Evolutionary conservation across 1,140 invertebrate genomes (phyloP).

Genomic region (Nomia melanderi): DNA sequence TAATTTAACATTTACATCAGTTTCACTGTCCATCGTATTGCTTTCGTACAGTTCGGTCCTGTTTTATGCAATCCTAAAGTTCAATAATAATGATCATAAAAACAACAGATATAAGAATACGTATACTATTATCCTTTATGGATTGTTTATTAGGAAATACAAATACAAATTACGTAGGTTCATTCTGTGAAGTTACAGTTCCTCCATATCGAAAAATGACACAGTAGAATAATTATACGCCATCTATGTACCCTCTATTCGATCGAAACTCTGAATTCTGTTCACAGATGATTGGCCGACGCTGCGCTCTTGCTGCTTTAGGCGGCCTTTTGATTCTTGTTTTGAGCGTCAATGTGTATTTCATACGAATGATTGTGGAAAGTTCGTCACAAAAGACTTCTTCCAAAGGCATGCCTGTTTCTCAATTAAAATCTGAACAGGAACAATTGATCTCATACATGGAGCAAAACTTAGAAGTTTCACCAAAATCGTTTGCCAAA

Average conservation of each 20-base stretch:
- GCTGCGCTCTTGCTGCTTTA: constrained; percentile 72
- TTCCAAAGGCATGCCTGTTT: constrained; percentile 53
- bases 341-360: constrained; percentile 74
- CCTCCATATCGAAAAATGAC: neutral
- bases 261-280: constrained; percentile 9
- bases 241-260: constrained; percentile 22
- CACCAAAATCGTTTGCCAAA: constrained; percentile 52
- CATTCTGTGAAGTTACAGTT: neutral
- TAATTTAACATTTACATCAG: neutral
- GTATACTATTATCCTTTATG: neutral
- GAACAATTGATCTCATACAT: constrained; percentile 31
- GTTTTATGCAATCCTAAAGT: neutral
- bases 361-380: constrained; percentile 77
- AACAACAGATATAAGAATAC: neutral
- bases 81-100: constrained; percentile 1
- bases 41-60: neutral
- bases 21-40: neutral
- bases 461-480: constrained; percentile 48
- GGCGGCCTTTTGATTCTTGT: constrained; percentile 75
- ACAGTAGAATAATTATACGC: neutral
- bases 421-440: constrained; percentile 56
- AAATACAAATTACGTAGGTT: constrained; percentile 5
- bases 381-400: constrained; percentile 68
- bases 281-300: constrained; percentile 77
- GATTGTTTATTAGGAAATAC: constrained; percentile 9